Evolutionary conservation across 2,888 invertebrate species (phyloP).

Genomic region (Andrena chrysosceles): DNA sequence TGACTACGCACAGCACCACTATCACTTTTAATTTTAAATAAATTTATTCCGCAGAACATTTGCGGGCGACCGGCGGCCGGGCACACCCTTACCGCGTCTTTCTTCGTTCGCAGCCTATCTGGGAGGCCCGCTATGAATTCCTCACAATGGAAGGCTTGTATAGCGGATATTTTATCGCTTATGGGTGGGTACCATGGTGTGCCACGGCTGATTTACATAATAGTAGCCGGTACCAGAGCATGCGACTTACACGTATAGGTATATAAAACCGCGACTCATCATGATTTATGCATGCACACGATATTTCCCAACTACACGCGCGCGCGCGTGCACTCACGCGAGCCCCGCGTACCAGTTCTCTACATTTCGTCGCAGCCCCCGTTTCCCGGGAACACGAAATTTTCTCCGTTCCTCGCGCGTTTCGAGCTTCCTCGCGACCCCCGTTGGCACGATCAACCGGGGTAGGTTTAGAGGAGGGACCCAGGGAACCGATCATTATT

Average conservation of each 20-base stretch:
- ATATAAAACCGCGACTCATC: conserved; percentile 60
- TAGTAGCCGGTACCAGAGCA: conserved; percentile 68
- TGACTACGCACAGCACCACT: background rate
- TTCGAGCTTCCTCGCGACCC: too few relatives aligned
- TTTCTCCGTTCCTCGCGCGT: background rate
- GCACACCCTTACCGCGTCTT: conserved; percentile 56
- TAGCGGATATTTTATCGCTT: conserved; percentile 77
- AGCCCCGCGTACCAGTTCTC: conserved; percentile 20
- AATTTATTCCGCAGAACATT: conserved; percentile 23
- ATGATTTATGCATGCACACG: conserved; percentile 60
- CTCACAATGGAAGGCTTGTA: conserved; percentile 72
- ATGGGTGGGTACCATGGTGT: conserved; percentile 68
- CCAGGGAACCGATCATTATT: conserved; percentile 62
- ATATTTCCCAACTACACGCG: conserved; percentile 23
- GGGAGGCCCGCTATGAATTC: conserved; percentile 53
- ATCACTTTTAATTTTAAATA: conserved; percentile 19
- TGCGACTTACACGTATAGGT: conserved; percentile 64
- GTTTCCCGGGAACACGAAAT: background rate
- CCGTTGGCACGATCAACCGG: conserved; percentile 41
- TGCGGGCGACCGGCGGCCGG: conserved; percentile 44
- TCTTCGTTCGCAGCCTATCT: conserved; percentile 44
- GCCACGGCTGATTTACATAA: conserved; percentile 75
- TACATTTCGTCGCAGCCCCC: background rate
- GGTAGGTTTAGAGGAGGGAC: conserved; percentile 14
- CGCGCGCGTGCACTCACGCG: background rate